phyloP scores from a whole-genome alignment of 2,113 vertebrate genomes.

The Sturnira hondurensis region DNA sequence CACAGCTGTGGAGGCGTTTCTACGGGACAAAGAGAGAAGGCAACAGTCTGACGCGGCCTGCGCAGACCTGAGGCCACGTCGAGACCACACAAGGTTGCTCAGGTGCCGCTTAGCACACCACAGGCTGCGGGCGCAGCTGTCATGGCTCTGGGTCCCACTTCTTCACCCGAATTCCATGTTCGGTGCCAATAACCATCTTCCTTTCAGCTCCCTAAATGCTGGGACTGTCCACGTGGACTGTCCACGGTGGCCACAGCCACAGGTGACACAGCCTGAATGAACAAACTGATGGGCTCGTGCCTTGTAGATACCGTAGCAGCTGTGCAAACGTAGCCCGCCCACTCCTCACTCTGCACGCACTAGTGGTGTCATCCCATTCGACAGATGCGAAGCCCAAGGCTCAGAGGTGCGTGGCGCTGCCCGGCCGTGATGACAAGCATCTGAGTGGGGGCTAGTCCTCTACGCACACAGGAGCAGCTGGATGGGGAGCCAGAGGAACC shows the following conservation, averaged over 20 bases:
- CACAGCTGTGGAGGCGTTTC: conserved; percentile 86
- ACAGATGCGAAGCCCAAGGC: background rate
- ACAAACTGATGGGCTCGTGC: accelerated
- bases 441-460: background rate
- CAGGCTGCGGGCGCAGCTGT: accelerated
- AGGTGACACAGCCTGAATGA: background rate
- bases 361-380: background rate
- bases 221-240: too few relatives aligned
- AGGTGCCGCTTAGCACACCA: accelerated
- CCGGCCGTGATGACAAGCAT: background rate
- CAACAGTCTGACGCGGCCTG: accelerated
- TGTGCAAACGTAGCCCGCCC: accelerated
- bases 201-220: background rate
- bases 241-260: background rate
- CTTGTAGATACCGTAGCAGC: accelerated
- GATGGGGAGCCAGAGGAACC: accelerated
- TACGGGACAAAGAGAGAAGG: conserved; percentile 54
- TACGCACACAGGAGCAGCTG: accelerated
- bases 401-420: accelerated
- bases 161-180: background rate
- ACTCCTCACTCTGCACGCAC: accelerated
- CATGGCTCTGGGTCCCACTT: accelerated
- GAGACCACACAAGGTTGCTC: accelerated
- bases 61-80: background rate
- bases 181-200: accelerated